Evolutionary conservation across 2,888 invertebrate genomes (phyloP), one percentile per base, ranked within the genome.

Genomic region (Hirtodrosophila confusa): DNA sequence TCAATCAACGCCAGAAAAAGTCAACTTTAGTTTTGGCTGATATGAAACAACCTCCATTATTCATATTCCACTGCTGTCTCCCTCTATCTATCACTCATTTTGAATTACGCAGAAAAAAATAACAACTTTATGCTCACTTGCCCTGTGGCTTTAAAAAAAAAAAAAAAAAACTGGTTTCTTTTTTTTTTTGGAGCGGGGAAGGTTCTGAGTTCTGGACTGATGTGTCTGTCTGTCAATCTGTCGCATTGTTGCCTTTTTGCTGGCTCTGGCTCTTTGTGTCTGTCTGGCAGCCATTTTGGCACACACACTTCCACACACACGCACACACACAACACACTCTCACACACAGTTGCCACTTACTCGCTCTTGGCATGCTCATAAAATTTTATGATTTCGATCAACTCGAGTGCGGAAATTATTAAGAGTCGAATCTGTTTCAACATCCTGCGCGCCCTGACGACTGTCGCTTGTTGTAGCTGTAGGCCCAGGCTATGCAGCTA

Each of bases 321-420:
- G 11, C 40, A 67, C 31, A 24, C 60, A 51, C 17, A 45, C 29
- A 62, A 60, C 41, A 12, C 40, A 67, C 47, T 53, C 43, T 35
- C 31, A 24, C 60, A 51, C 17, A 45, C 29, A 62, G 61, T 37
- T 67, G 53, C 53, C 75, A 83, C 70, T 86, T 77, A 75, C 74
- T 64, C 74, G 75, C 72, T 77, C 72, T 80, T 83, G 78, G 75
- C 78, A 72, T 71, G 72, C 86, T 88, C 87, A 88, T 88, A 87
- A 88, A 87, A 86, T 88, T 86, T 88, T 88, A 88, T 88, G 87
- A 88, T 88, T 88, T 88, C 88, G 87, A 88, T 88, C 87, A 88
- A 86, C 82, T 87, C 84, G 88, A 88, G 86, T 87, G 87, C 88
- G 86, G 88, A 88, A 88, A 88, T 88, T 88, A 87, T 88, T 88